phyloP scores from a whole-genome alignment of 2,888 invertebrate species.

The Pristionchus exspectatus region DNA sequence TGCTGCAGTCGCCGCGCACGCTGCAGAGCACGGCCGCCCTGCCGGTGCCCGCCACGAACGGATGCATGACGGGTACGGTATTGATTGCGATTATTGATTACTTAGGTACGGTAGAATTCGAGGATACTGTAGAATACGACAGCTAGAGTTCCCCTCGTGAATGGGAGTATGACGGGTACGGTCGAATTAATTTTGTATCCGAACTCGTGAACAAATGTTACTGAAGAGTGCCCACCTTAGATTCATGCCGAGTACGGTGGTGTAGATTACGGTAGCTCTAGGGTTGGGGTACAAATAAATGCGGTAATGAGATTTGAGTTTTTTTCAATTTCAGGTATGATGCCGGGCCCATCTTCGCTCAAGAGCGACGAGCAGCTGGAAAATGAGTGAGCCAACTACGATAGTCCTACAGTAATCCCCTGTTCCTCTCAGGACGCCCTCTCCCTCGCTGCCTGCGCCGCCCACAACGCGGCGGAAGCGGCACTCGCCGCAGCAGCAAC shows the following conservation, averaged over 20 bases:
- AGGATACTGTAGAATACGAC: no score
- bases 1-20: conserved; percentile 75
- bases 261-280: not conserved
- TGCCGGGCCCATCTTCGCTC: conserved; percentile 29
- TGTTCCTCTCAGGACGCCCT: not conserved
- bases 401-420: not conserved
- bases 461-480: not conserved
- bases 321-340: not conserved
- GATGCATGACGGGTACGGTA: conserved; percentile 7
- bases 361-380: conserved; percentile 32
- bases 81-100: not conserved
- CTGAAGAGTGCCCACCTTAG: no score
- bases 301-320: no score
- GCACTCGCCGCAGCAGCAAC: not conserved
- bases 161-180: not conserved
- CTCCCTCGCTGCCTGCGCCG: not conserved
- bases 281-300: no score
- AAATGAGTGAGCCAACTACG: not conserved
- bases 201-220: no score
- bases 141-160: no score
- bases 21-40: conserved; percentile 55
- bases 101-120: not conserved
- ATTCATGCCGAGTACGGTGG: no score
- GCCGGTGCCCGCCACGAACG: conserved; percentile 48
- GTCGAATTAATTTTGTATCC: not conserved